Evolutionary conservation across 2,888 invertebrate genomes (phyloP), one percentile per base, ranked within the genome.

Genomic region (Exephanes ischioxanthus): DNA sequence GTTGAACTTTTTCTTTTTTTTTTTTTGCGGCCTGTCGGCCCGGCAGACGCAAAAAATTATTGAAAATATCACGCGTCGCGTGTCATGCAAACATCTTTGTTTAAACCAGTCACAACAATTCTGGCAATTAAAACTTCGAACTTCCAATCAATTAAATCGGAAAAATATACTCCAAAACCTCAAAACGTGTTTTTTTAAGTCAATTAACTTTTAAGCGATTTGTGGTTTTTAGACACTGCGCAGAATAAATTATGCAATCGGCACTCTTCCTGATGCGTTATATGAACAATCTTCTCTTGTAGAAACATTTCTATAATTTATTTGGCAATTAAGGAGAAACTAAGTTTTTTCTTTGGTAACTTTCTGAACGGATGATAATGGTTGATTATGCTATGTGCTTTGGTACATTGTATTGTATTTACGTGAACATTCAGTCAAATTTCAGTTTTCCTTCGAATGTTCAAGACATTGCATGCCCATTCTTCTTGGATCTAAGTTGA

Each of bases 1-100:
- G 99, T 97, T 89, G 67, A 94, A 92, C 88, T 70, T 72, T 68
- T 66, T 76, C n/a, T 41, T 55, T 37, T 61, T 51, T 61, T 51
- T 67, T 80, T 67, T 41, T 63, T 19, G 66, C 45, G 71, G 77
- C 26, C 66, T 14, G 53, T 70, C 73, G 81, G 70, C 45, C 14
- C 16, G 16, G 16, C 16, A 48, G 45, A 48, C 16, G 55, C 72
- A n/a, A 48, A 16, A 14, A 48, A 48, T 48, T 16, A 16, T 16
- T 4, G 45, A 48, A 48, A 48, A 48, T 16, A 48, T 48, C 16
- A 48, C 45, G 16, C 45, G 4, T 16, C 45, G 16, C 16, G 16
- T 48, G 45, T 16, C 45, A 48, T 16, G 45, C 16, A 4, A 45
- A 48, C 45, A 0, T 16, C 16, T 48, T 48, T 48, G 3, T 14